Conservation (phyloP, 2,113 vertebrate genomes). For the Nicator chloris region DNA sequence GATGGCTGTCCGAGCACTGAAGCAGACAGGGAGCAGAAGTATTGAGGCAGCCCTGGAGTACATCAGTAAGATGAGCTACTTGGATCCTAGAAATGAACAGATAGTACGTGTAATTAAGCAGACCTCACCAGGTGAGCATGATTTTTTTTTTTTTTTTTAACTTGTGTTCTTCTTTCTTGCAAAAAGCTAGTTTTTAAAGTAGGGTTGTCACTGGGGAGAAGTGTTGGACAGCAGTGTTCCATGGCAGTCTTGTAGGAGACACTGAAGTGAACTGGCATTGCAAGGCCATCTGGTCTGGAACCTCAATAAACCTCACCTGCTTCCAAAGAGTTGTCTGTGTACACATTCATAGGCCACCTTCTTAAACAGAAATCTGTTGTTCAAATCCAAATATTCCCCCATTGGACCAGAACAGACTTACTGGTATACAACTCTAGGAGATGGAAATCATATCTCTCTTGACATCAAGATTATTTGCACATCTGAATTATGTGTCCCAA, state of each 20-base stretch:
- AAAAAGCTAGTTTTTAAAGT: background rate
- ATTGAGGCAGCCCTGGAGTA: slow-evolving; percentile 95
- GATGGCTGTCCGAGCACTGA: slow-evolving; percentile 94
- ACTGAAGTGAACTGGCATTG: background rate
- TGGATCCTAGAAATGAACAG: slow-evolving; percentile 94
- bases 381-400: background rate
- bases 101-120: slow-evolving; percentile 98
- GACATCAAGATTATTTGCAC: background rate
- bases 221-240: background rate
- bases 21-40: slow-evolving; percentile 95
- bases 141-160: background rate
- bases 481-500: background rate
- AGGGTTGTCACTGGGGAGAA: fast-evolving
- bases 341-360: background rate
- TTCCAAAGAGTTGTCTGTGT: background rate
- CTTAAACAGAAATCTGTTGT: background rate
- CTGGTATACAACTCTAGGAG: background rate
- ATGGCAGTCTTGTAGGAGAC: background rate
- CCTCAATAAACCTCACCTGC: background rate
- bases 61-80: slow-evolving; percentile 98
- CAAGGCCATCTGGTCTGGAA: background rate
- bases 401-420: background rate
- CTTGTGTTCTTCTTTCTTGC: background rate
- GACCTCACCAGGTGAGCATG: slow-evolving; percentile 88
- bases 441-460: background rate